A percentile compares a stretch with the other conserved stretches of the same genome.
These are phyloP conservation scores for Cantharis lateralis DNA, from an alignment of 2,888 invertebrate species.

Conservation along the genomic window DNA sequence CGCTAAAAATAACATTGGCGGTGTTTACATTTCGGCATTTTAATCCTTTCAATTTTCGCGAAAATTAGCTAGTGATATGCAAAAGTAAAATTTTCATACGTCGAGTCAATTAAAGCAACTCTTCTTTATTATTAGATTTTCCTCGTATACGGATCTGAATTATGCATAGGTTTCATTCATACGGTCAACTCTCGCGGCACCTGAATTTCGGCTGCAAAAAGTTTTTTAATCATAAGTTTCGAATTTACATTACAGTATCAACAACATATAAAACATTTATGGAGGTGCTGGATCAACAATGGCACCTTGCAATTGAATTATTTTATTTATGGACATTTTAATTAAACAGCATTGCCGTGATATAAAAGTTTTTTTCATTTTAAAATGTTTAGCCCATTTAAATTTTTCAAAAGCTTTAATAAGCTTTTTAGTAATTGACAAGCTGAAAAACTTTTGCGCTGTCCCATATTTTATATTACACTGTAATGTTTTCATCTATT, in stretches of 20 bases:
- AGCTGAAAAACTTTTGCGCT: neutral
- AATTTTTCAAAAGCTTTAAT: neutral
- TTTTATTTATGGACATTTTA: neutral
- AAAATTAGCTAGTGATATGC: neutral
- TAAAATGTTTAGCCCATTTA: neutral
- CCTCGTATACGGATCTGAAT: neutral
- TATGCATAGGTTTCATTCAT: conserved; percentile 1
- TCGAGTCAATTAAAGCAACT: neutral
- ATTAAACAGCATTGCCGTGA: neutral
- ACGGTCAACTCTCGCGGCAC: conserved; percentile 1
- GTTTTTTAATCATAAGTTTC: conserved; percentile 1
- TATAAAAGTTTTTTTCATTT: neutral
- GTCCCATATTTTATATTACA: neutral
- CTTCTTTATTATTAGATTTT: conserved; percentile 1
- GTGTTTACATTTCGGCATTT: no score
- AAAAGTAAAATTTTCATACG: neutral
- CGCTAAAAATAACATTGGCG: neutral
- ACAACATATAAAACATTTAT: neutral
- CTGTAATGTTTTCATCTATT: conserved; percentile 1
- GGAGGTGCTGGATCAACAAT: neutral
- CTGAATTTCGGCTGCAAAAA: neutral
- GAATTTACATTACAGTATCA: conserved; percentile 5
- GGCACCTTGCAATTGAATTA: neutral
- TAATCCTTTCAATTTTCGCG: no score
- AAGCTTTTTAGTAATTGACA: neutral